Conservation (phyloP, 1,140 invertebrate genomes). For the Psilanteris sp. region DNA sequence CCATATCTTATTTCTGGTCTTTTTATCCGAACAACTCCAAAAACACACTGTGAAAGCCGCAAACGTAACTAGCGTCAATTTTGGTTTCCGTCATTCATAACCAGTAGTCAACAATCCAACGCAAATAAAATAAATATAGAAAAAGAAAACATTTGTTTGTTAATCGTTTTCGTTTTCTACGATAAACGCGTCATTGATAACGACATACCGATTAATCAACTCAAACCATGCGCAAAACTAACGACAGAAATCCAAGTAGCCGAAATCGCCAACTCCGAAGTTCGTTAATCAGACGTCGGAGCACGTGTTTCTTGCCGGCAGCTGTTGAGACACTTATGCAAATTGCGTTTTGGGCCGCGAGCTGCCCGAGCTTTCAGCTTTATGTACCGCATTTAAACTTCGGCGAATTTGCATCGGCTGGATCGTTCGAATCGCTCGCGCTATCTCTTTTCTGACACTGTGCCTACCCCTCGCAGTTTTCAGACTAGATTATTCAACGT, state of each 20-base stretch:
- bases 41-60: not conserved
- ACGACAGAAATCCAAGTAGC: conserved; percentile 1
- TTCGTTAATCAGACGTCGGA: conserved; percentile 73
- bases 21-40: conserved; percentile 7
- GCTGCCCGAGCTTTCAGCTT: conserved; percentile 75
- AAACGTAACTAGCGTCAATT: not conserved
- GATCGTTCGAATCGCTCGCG: conserved; percentile 65
- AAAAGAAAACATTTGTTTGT: no score
- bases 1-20: conserved; percentile 72
- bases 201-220: no score
- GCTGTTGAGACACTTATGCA: conserved; percentile 78
- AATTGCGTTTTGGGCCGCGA: conserved; percentile 69
- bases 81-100: no score
- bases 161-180: not conserved
- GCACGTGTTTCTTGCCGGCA: conserved; percentile 74
- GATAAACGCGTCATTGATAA: no score
- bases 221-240: not conserved
- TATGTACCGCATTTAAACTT: conserved; percentile 70
- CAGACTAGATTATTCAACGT: conserved; percentile 51
- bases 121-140: no score
- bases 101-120: no score
- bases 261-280: conserved; percentile 45
- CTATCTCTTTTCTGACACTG: conserved; percentile 29
- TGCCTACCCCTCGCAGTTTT: conserved; percentile 61
- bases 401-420: conserved; percentile 75